Evolutionary conservation across 2,888 invertebrate genomes (phyloP).

Genomic region (Bursaphelenchus okinawaensis): DNA sequence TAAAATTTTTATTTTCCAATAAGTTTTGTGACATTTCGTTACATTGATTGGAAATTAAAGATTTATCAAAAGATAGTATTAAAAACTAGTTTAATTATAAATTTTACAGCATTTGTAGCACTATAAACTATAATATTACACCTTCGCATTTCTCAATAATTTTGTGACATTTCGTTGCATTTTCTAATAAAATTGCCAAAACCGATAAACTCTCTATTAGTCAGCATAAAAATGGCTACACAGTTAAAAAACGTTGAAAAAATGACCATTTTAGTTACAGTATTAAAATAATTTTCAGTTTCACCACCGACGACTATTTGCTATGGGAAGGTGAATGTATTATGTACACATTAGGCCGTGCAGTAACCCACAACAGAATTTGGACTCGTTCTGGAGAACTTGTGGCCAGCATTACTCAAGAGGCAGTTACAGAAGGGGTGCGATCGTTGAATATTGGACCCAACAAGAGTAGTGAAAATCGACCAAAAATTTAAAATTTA

Average conservation of each 20-base stretch:
- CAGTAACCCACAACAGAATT: slow-evolving; percentile 38
- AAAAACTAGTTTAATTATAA: too few species aligned
- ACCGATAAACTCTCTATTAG: neutral
- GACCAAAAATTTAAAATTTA: neutral
- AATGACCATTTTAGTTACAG: neutral
- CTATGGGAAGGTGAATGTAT: slow-evolving; percentile 46
- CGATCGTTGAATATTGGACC: neutral
- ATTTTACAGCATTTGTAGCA: too few species aligned
- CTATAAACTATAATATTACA: too few species aligned
- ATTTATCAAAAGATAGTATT: too few species aligned
- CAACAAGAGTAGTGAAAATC: neutral
- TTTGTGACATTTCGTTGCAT: too few species aligned
- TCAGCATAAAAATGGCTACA: neutral
- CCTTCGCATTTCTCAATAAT: too few species aligned
- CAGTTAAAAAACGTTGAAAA: neutral
- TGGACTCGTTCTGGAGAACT: slow-evolving; percentile 23
- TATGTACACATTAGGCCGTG: slow-evolving; percentile 37
- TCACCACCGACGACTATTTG: slow-evolving; percentile 47
- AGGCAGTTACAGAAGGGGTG: slow-evolving; percentile 5
- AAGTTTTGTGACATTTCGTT: too few species aligned
- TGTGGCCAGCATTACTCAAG: slow-evolving; percentile 18
- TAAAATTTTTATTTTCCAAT: too few species aligned
- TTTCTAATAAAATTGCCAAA: neutral
- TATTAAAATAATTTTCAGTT: slow-evolving; percentile 24
- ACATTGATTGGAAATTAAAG: too few species aligned